Conservation (phyloP, 2,113 vertebrate genomes). For the Chlorocebus sabaeus region DNA sequence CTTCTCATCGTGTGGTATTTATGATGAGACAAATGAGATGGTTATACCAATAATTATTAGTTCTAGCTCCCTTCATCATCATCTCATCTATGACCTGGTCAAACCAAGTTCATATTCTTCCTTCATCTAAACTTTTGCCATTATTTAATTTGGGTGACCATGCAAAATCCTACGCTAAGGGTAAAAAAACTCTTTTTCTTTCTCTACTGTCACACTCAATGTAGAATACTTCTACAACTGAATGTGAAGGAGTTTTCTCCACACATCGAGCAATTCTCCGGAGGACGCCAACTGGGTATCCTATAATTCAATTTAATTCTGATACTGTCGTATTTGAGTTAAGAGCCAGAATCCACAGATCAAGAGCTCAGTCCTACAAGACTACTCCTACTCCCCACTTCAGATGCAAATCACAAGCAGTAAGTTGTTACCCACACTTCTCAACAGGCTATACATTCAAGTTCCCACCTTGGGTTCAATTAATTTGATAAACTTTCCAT, state of each 20-base stretch:
- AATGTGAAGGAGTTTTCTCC: neutral
- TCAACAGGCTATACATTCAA: neutral
- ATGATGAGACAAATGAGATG: neutral
- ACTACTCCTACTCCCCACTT: neutral
- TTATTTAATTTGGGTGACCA: neutral
- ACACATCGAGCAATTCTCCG: neutral
- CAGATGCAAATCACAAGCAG: neutral
- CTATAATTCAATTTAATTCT: neutral
- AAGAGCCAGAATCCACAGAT: neutral
- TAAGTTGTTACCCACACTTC: neutral
- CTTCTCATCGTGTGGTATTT: neutral
- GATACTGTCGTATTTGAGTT: neutral
- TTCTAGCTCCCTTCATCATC: neutral
- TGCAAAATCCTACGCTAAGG: neutral
- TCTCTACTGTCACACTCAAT: neutral
- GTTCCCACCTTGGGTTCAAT: neutral
- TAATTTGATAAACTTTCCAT: neutral
- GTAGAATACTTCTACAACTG: neutral
- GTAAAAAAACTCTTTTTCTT: neutral
- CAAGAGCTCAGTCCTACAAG: neutral
- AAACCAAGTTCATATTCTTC: neutral
- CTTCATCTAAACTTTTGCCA: neutral
- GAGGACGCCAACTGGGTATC: neutral
- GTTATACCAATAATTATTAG: neutral
- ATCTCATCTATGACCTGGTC: neutral